A percentile compares a stretch with the other conserved stretches of the same genome.
Conservation (phyloP, 2,113 vertebrate species). For the Varanus komodoensis region DNA sequence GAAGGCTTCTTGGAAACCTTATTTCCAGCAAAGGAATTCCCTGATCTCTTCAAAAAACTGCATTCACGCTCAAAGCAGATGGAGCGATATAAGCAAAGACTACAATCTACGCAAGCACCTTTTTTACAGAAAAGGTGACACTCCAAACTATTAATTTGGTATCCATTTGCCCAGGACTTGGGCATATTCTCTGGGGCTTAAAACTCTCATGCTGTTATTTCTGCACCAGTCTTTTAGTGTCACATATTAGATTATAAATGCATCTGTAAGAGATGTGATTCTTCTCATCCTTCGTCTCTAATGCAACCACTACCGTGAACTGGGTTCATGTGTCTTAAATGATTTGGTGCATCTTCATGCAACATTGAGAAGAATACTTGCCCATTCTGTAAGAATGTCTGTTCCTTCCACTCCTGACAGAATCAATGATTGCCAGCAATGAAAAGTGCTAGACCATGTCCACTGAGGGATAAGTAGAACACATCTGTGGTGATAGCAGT, state of each 20-base stretch:
- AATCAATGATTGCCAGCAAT: slow-evolving; percentile 67
- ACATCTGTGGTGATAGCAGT: slow-evolving; percentile 65
- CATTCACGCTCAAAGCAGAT: slow-evolving; percentile 94
- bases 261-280: slow-evolving; percentile 78
- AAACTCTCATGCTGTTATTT: slow-evolving; percentile 75
- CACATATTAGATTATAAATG: slow-evolving; percentile 78
- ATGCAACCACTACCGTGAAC: slow-evolving; percentile 75
- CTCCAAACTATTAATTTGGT: slow-evolving; percentile 74
- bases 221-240: slow-evolving; percentile 79
- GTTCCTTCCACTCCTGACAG: slow-evolving; percentile 67
- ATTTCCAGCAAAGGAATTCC: slow-evolving; percentile 97
- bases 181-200: slow-evolving; percentile 78
- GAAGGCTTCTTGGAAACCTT: slow-evolving; percentile 98
- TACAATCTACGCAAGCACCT: slow-evolving; percentile 84
- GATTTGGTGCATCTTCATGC: slow-evolving; percentile 79
- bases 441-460: slow-evolving; percentile 74
- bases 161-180: slow-evolving; percentile 77
- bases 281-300: slow-evolving; percentile 76
- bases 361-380: slow-evolving; percentile 78
- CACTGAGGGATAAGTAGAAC: slow-evolving; percentile 70
- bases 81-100: slow-evolving; percentile 91
- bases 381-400: slow-evolving; percentile 60
- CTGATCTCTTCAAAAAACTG: slow-evolving; percentile 96
- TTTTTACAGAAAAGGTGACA: slow-evolving; percentile 97
- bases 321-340: slow-evolving; percentile 76